These are phyloP conservation scores for Notiomystis cincta DNA, from an alignment of 2,113 vertebrate species.

Conservation along the genomic window DNA sequence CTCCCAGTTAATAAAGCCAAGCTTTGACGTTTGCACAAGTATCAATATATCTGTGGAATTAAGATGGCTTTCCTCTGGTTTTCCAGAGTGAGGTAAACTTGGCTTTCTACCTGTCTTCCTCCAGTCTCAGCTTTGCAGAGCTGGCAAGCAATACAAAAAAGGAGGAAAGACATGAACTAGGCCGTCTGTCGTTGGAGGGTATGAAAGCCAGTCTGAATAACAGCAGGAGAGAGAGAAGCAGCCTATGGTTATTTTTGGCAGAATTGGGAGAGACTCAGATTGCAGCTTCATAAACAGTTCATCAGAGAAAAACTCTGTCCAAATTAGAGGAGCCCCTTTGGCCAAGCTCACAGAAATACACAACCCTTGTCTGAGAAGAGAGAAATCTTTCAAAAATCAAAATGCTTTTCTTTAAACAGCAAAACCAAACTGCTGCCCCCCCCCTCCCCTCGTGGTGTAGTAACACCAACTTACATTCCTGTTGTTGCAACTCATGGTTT, in stretches of 20 bases:
- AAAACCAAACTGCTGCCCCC: neutral
- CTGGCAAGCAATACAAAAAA: neutral
- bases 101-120: neutral
- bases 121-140: neutral
- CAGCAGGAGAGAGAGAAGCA: conserved; percentile 41
- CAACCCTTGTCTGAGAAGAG: neutral
- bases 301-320: conserved; percentile 6
- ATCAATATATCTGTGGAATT: neutral
- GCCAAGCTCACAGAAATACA: neutral
- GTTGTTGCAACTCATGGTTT: neutral
- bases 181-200: conserved; percentile 56
- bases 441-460: accelerated
- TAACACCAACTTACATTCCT: neutral
- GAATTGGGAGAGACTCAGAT: conserved; percentile 11
- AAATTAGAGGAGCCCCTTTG: conserved; percentile 20
- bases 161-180: conserved; percentile 37
- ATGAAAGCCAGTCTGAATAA: conserved; percentile 48
- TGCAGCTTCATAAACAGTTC: conserved; percentile 31
- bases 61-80: neutral
- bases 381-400: neutral
- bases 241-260: conserved; percentile 58
- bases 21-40: neutral
- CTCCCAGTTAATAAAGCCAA: neutral
- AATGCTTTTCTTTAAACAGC: neutral
- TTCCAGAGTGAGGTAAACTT: neutral